phyloP scores from a whole-genome alignment of 1,140 invertebrate species.

The Neocloeon triangulifer region DNA sequence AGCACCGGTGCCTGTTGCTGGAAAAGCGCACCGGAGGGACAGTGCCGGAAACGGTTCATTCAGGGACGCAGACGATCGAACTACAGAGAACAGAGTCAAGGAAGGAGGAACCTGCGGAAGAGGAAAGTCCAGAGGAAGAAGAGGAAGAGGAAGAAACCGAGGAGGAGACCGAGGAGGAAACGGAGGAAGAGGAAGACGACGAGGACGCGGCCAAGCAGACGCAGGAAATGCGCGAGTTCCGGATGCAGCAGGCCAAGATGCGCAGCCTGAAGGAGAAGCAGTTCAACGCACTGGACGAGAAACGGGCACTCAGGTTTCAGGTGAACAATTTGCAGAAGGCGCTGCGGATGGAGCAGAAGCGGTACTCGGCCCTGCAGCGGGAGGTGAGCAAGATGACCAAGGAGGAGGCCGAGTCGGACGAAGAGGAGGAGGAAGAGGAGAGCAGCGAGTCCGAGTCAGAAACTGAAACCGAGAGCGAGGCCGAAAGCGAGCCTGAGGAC shows the following conservation, averaged over 20 bases:
- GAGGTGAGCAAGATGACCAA: slow-evolving; percentile 63
- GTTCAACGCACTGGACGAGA: slow-evolving; percentile 49
- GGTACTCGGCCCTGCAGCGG: too few species aligned
- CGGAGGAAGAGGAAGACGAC: slow-evolving; percentile 45
- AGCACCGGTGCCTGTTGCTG: slow-evolving; percentile 43
- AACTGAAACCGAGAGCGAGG: slow-evolving; percentile 27
- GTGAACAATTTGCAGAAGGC: slow-evolving; percentile 21
- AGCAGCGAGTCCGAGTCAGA: slow-evolving; percentile 40
- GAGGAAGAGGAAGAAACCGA: slow-evolving; percentile 13
- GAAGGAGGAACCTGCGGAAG: slow-evolving; percentile 7
- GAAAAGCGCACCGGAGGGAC: too few species aligned
- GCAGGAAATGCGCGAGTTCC: slow-evolving; percentile 32
- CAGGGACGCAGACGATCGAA: too few species aligned
- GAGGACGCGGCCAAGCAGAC: slow-evolving; percentile 23
- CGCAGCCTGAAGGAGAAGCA: slow-evolving; percentile 39
- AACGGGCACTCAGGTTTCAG: slow-evolving; percentile 47
- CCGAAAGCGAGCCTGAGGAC: slow-evolving; percentile 30
- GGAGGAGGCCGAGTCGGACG: slow-evolving; percentile 39
- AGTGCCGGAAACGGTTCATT: too few species aligned
- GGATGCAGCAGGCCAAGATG: slow-evolving; percentile 52
- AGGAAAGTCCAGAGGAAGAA: slow-evolving; percentile 11
- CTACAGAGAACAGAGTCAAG: too few species aligned
- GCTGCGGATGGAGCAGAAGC: slow-evolving; percentile 66
- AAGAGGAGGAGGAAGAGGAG: slow-evolving; percentile 26
- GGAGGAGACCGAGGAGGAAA: slow-evolving; percentile 12